phyloP scores from a whole-genome alignment of 2,888 invertebrate species.

The Asteroscopus sphinx region DNA sequence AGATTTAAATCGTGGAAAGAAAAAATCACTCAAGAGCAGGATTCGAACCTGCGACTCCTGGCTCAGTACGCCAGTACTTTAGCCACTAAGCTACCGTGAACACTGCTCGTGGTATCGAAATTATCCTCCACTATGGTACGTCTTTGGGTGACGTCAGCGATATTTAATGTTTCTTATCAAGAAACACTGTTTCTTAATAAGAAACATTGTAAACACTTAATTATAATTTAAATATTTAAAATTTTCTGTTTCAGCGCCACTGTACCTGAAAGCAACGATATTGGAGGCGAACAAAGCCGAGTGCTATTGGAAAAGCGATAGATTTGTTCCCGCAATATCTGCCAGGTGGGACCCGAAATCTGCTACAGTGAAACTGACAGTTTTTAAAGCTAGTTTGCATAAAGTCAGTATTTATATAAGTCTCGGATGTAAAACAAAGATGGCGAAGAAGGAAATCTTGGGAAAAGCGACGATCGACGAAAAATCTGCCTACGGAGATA shows the following conservation, averaged over 20 bases:
- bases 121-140: too few species aligned
- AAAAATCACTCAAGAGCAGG: too few species aligned
- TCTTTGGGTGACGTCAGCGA: too few species aligned
- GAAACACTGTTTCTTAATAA: too few species aligned
- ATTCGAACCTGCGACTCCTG: too few species aligned
- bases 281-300: constrained; percentile 91
- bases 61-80: too few species aligned
- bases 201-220: too few species aligned
- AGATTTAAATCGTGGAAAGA: too few species aligned
- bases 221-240: constrained; percentile 1
- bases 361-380: constrained; percentile 90
- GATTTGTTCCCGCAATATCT: constrained; percentile 93
- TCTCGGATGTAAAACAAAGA: constrained; percentile 91
- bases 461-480: constrained; percentile 92
- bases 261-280: constrained; percentile 94
- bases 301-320: constrained; percentile 93
- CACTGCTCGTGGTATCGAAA: too few species aligned
- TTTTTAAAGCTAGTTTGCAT: constrained; percentile 91
- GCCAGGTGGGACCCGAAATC: constrained; percentile 93
- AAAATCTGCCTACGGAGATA: constrained; percentile 88
- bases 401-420: constrained; percentile 92
- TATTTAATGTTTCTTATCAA: too few species aligned
- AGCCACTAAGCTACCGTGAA: too few species aligned
- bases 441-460: constrained; percentile 92
- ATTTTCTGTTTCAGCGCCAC: constrained; percentile 87